Conservation (phyloP, 2,888 invertebrate genomes). For the Ectobius pallidus region DNA sequence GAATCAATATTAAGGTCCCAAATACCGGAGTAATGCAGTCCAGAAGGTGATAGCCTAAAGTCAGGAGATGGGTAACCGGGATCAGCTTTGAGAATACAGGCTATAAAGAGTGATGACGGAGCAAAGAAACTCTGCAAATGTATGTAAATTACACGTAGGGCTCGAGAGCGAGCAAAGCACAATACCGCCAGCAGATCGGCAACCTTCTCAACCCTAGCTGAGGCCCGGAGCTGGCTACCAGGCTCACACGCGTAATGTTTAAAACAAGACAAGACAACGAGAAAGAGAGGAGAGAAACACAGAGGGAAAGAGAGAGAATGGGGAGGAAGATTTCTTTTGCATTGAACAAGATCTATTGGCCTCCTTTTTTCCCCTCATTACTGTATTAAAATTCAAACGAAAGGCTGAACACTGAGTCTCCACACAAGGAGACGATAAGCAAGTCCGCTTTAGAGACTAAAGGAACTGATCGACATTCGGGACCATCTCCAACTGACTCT, state of each 20-base stretch:
- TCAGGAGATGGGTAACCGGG: too few relatives aligned
- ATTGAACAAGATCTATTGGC: not conserved
- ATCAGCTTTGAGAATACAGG: too few relatives aligned
- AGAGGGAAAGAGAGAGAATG: too few relatives aligned
- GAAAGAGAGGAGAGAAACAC: too few relatives aligned
- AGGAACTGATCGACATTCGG: slow-evolving; percentile 2
- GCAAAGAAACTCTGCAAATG: not conserved
- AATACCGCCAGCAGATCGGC: not conserved
- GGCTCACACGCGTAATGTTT: not conserved
- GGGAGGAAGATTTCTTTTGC: not conserved
- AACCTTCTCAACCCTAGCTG: too few relatives aligned
- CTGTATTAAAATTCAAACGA: slow-evolving; percentile 14
- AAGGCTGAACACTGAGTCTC: not conserved
- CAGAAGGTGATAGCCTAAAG: too few relatives aligned
- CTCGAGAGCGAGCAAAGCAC: slow-evolving; percentile 12
- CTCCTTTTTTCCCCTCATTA: not conserved
- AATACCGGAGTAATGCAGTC: too few relatives aligned
- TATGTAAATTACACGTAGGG: slow-evolving; percentile 6
- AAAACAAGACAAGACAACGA: not conserved
- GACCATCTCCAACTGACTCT: slow-evolving; percentile 1
- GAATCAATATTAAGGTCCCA: too few relatives aligned
- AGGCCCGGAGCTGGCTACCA: not conserved
- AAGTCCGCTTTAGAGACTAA: not conserved
- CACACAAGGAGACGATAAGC: not conserved
- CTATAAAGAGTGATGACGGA: not conserved